phyloP scores from a whole-genome alignment of 2,888 invertebrate genomes.

The Euzetes globulus region DNA sequence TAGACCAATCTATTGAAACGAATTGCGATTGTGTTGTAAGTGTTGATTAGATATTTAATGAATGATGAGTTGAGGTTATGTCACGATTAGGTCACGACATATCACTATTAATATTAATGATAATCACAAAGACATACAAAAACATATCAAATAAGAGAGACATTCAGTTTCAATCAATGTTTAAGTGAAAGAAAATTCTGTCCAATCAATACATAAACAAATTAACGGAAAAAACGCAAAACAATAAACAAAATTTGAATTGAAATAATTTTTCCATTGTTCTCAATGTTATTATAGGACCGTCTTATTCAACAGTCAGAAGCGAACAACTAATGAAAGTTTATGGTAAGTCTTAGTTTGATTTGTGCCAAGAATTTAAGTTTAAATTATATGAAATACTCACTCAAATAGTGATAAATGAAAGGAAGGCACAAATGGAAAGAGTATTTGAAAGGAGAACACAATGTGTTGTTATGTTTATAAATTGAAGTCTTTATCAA shows the following conservation, averaged over 20 bases:
- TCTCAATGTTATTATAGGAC: conserved; percentile 26
- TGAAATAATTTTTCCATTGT: background rate
- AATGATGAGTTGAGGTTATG: conserved; percentile 1
- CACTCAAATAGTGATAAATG: conserved; percentile 22
- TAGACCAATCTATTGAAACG: background rate
- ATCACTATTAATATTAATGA: conserved; percentile 2
- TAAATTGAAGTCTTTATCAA: conserved; percentile 14
- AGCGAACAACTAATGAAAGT: conserved; percentile 41
- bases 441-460: background rate
- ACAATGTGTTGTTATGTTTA: background rate
- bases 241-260: no score
- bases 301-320: conserved; percentile 39
- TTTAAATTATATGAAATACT: conserved; percentile 16
- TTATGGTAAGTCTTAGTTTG: conserved; percentile 38
- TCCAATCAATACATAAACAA: background rate
- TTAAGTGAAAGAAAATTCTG: no score
- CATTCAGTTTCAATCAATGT: background rate
- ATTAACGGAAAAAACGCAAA: background rate
- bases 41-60: background rate
- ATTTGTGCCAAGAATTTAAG: background rate
- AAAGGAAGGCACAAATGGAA: no score
- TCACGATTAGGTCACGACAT: background rate
- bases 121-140: background rate
- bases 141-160: background rate
- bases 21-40: background rate